phyloP scores from a whole-genome alignment of 2,888 invertebrate species.

The Malthinus seriepunctatus region DNA sequence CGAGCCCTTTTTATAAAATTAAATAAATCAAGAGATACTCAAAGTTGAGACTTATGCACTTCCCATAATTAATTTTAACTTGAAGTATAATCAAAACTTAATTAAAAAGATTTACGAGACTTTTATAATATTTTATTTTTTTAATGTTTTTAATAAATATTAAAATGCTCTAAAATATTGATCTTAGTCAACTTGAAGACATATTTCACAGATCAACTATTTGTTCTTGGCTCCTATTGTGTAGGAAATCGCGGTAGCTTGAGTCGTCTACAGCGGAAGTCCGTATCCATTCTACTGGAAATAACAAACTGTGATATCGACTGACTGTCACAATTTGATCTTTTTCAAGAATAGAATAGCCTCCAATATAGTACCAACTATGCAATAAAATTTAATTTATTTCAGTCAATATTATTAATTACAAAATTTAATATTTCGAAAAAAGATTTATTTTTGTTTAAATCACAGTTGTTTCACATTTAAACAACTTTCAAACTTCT shows the following conservation, averaged over 20 bases:
- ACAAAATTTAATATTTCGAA: no score
- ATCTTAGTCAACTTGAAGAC: conserved; percentile 20
- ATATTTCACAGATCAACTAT: conserved; percentile 26
- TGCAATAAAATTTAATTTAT: no score
- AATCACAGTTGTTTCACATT: no score
- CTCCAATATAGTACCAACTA: no score
- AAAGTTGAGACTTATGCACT: no score
- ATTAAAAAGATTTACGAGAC: neutral
- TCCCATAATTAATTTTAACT: neutral
- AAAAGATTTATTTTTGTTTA: no score
- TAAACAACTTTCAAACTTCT: no score
- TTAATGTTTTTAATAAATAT: no score
- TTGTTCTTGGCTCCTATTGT: conserved; percentile 26
- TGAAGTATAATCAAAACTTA: neutral
- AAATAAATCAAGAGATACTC: no score
- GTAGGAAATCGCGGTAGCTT: conserved; percentile 18
- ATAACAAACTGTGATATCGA: conserved; percentile 40
- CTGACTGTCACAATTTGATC: conserved; percentile 33
- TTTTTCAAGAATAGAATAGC: conserved; percentile 1
- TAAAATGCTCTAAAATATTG: conserved; percentile 16
- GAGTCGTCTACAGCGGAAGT: conserved; percentile 30
- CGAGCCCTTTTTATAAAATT: no score
- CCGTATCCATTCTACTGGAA: conserved; percentile 36
- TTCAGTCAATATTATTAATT: no score
- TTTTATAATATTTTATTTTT: neutral